Percentiles rank a stretch among this genome's conserved stretches.
phyloP scores from a whole-genome alignment of 2,797 vertebrate genomes.

The Neostethus bicornis region DNA sequence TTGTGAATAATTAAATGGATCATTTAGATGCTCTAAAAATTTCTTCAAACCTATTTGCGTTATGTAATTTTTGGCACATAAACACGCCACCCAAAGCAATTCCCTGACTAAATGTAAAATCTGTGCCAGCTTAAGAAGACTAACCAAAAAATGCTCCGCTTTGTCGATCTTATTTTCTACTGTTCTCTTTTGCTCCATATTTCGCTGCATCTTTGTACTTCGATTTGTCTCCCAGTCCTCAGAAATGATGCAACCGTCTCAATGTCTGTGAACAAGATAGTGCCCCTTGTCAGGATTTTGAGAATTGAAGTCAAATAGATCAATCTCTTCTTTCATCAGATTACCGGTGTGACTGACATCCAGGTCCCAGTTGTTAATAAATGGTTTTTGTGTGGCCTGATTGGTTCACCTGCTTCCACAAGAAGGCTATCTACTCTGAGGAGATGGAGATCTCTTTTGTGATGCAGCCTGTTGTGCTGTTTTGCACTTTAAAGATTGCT shows the following conservation, averaged over 20 bases:
- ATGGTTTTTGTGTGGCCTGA: neutral
- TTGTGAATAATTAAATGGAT: neutral
- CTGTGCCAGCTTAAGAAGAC: neutral
- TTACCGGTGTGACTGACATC: neutral
- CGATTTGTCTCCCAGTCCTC: neutral
- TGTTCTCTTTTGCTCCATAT: neutral
- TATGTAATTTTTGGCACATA: too few species aligned
- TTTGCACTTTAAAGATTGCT: conserved; percentile 1
- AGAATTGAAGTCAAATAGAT: neutral
- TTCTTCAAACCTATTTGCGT: neutral
- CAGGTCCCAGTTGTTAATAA: neutral
- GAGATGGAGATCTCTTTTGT: neutral
- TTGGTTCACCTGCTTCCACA: neutral
- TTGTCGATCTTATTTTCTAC: neutral
- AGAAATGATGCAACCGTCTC: neutral
- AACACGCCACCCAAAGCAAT: too few species aligned
- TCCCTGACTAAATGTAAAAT: too few species aligned
- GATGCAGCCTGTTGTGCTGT: conserved; percentile 1
- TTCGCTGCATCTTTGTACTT: neutral
- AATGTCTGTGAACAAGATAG: neutral
- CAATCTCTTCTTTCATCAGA: neutral
- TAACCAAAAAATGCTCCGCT: neutral
- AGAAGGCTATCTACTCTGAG: neutral
- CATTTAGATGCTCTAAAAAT: neutral
- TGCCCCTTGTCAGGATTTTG: neutral